These are phyloP conservation scores for Hydrozoanthus gracilis DNA, from an alignment of 92 coral and sea anemone genomes.

Conservation along the genomic window DNA sequence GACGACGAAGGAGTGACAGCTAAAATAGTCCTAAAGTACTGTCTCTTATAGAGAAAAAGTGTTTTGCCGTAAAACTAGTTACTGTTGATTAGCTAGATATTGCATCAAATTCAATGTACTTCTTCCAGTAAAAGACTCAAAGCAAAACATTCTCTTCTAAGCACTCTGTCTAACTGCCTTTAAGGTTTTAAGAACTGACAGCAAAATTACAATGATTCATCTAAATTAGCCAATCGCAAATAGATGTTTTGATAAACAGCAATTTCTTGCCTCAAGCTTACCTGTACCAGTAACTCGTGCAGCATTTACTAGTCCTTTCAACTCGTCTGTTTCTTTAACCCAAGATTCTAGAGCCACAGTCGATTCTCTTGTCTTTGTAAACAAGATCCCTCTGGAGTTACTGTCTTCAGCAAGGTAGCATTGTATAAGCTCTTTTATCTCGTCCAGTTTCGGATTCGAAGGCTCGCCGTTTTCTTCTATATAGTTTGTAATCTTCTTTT, in stretches of 20 bases:
- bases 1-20: too few relatives aligned
- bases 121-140: background rate
- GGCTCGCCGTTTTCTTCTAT: slow-evolving; percentile 67
- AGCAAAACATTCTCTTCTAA: background rate
- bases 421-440: slow-evolving; percentile 61
- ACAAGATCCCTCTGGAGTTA: slow-evolving; percentile 84
- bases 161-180: background rate
- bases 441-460: slow-evolving; percentile 68
- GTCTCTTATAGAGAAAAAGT: too few relatives aligned
- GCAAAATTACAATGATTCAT: too few relatives aligned
- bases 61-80: too few relatives aligned
- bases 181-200: too few relatives aligned
- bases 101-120: background rate
- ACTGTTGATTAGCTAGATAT: too few relatives aligned
- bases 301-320: slow-evolving; percentile 62
- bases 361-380: slow-evolving; percentile 81
- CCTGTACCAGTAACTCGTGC: slow-evolving; percentile 82
- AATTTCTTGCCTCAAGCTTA: slow-evolving; percentile 7
- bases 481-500: slow-evolving; percentile 37
- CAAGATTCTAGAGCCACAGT: slow-evolving; percentile 78
- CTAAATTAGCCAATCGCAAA: too few relatives aligned
- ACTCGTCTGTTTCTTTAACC: slow-evolving; percentile 71
- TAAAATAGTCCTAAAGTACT: too few relatives aligned
- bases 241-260: background rate
- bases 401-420: background rate